Evolutionary conservation across 53 echinoderm and acorn worm species (phyloP), one percentile per base, ranked within the genome.

Genomic region (Glandiceps talaboti): DNA sequence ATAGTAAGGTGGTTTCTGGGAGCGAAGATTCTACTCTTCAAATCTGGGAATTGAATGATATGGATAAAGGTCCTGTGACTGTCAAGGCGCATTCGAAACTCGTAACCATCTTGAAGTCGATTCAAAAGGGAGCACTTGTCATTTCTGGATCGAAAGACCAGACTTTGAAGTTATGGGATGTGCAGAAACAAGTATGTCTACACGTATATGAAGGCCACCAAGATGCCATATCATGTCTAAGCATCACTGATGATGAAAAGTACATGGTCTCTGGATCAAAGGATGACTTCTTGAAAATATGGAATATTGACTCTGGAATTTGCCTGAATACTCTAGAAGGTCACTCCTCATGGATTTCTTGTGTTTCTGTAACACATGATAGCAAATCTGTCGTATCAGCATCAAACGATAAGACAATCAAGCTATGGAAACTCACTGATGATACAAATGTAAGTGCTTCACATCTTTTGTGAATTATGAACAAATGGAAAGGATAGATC

Each of bases 281-380:
- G 74, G 94, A 94, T 79, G 94, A 94, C 75, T 77, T 76, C 0
- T 32, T 94, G 28, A 94, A 87, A 77, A 84, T 94, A 32, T 94
- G 94, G 91, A 33, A 74, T 29, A 29, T 85, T 32, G 83, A 85
- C 26, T 74, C 33, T n/a, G 76, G 79, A 0, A 72, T 33, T 28
- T 79, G 85, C 78, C 76, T 82, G 25, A 91, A 89, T 31, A 94
- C 85, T 0, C 82, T 91, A 33, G 91, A 94, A 76, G 94, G 91
- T 0, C 94, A 94, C 80, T 94, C 94, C 14, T 94, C 94, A 0
- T 94, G 94, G 94, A 88, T 94, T 28, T 86, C 91, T n/a, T 89
- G 89, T 80, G 94, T 91, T 14, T 87, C 91, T 29, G 81, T 79
- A 64, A 32, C 77, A 77, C 25, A 32, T 12, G 77, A 74, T 14